These are phyloP conservation scores for Hemistola chrysoprasaria DNA, from an alignment of 2,888 invertebrate genomes.

Conservation along the genomic window DNA sequence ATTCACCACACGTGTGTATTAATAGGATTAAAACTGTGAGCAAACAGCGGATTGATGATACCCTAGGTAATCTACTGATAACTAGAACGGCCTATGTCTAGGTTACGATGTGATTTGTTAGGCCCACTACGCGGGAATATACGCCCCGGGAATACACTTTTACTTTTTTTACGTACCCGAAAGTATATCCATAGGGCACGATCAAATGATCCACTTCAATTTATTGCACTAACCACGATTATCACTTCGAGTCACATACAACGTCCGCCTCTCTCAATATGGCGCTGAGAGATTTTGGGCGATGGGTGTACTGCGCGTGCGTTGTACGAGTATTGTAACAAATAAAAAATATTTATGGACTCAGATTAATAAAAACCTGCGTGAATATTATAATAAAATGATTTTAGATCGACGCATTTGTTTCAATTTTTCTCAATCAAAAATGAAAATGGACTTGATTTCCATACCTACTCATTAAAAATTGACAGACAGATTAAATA, in stretches of 20 bases:
- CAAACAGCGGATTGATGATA: constrained; percentile 83
- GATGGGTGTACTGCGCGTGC: constrained; percentile 81
- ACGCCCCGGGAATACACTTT: constrained; percentile 56
- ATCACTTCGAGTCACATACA: constrained; percentile 82
- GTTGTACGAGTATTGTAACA: constrained; percentile 74
- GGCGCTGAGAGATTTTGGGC: constrained; percentile 85
- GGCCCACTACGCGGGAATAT: constrained; percentile 47
- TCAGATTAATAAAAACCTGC: constrained; percentile 45
- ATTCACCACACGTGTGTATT: constrained; percentile 84
- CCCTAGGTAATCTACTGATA: constrained; percentile 83
- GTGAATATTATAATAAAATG: constrained; percentile 39
- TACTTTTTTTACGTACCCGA: constrained; percentile 77
- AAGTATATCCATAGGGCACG: constrained; percentile 83
- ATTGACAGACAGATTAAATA: constrained; percentile 48
- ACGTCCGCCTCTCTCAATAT: constrained; percentile 90
- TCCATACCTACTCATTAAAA: constrained; percentile 71
- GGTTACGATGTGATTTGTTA: constrained; percentile 78
- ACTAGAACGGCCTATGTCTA: constrained; percentile 85
- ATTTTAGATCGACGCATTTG: constrained; percentile 39
- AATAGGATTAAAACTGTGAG: constrained; percentile 86
- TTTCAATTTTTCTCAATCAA: constrained; percentile 37
- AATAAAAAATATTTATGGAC: constrained; percentile 64
- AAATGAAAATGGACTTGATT: constrained; percentile 58
- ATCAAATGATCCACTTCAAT: constrained; percentile 80
- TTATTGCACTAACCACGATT: constrained; percentile 81